phyloP scores from a whole-genome alignment of 2,797 vertebrate species.

The Tapirus indicus region DNA sequence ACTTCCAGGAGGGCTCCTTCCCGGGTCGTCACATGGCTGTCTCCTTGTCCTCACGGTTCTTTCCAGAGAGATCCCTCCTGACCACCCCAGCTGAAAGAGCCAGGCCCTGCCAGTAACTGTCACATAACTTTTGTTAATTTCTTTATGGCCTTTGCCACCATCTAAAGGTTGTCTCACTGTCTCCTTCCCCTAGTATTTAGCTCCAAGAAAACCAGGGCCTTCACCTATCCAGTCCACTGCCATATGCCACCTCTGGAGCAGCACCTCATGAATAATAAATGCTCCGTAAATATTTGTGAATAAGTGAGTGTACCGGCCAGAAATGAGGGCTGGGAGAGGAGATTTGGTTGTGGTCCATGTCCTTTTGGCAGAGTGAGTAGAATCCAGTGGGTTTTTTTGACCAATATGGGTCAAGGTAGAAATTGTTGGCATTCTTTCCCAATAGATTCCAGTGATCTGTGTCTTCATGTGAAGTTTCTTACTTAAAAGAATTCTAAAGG shows the following conservation, averaged over 20 bases:
- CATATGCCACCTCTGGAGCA: too few species aligned
- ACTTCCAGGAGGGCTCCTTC: neutral
- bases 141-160: neutral
- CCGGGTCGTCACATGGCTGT: too few species aligned
- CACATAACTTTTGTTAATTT: neutral
- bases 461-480: conserved; percentile 20
- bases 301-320: neutral
- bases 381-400: neutral
- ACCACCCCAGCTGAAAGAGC: neutral
- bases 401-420: neutral
- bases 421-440: conserved; percentile 4
- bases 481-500: conserved; percentile 43
- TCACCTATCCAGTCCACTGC: accelerated
- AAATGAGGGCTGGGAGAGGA: neutral
- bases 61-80: neutral
- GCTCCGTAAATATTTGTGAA: neutral
- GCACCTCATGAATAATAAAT: neutral
- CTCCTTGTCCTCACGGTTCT: neutral
- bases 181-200: neutral
- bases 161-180: neutral
- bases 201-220: neutral
- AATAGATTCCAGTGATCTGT: neutral
- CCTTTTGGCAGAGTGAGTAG: neutral
- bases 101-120: neutral
- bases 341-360: neutral